Evolutionary conservation across 1,140 invertebrate species (phyloP), one percentile per base, ranked within the genome.

Genomic region (Pomacea maculata): DNA sequence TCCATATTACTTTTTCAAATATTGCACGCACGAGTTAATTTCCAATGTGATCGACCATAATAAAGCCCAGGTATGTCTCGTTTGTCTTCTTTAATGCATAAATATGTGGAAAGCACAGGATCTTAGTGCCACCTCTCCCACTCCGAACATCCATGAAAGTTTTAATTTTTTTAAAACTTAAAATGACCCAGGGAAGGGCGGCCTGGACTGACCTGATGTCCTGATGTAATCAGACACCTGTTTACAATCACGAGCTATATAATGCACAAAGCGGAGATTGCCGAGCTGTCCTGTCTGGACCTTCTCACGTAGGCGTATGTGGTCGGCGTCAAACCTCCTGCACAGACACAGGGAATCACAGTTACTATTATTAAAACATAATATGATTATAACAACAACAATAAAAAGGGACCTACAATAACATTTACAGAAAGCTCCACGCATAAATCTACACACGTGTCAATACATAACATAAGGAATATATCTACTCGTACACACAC

Each of bases 241-340:
- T 21, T 71, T 71, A n/a, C 65, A 45, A 14, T 78, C 77, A 19
- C 77, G 34, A 7, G 57, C 57, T 0, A 70, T 64, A 65, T 78
- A 78, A 52, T 78, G 77, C 15, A 78, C 67, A 45, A 78, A 10
- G 7, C 77, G 77, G 6, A 54, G 54, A 9, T 11, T 9, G 34
- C 65, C 77, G 34, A 78, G 67, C 19, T 57, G 19, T 19, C 67
- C 65, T 5, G 77, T 25, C 67, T 29, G 34, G n/a, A 78, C 45
- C n/a, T 21, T 19, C 65, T 78, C 67, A 14, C 54, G 67, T 65
- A 78, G 54, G 10, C 67, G 64, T 11, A 70, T 19, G 77, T 78
- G 77, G 10, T 78, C 63, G n/a, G 15, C 11, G 11, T 78, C 77
- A 55, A 78, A 78, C 5, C 77, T 64, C 67, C 77, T 78, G 65